Base-by-base conservation (phyloP, 2,888 invertebrate genomes). In the Coleophora flavipennella region DNA sequence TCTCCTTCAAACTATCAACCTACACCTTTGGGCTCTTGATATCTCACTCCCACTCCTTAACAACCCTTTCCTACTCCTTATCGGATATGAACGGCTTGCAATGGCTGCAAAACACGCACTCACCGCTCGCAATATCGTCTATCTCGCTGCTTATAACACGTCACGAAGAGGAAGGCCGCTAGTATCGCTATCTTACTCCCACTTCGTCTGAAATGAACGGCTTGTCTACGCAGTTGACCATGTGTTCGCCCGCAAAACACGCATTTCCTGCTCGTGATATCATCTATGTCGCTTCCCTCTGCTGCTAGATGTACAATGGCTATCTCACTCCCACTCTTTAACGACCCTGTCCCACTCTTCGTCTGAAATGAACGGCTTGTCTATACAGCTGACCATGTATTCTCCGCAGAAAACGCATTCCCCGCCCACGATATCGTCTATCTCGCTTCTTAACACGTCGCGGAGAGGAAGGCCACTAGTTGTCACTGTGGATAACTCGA, bases 381-480 rank as follows among this genome's bases (percentile, higher is more conserved):
- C 96, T 41, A 97, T 94, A 33, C 93, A 91, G 49, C 92, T 91
- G 58, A 97, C 96, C 92, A 97, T 95, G 56, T 91, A 87, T 51
- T 96, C 93, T 2, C 98, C 97, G 67, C 98, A 98, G 78, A 92
- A 96, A 4, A 96, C 85, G 69, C 98, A 98, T 75, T 98, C 97
- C 0, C 91, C 89, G 1, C 97, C 97, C 1, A 97, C 86, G 2
- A 97, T 89, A 57, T 94, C 93, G 71, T 97, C 97, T 28, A 97
- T 89, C 55, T 96, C 93, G 32, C 89, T 87, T 73, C 93, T 91
- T 1, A 94, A 75, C 45, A 90, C 86, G 46, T 92, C 92, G 34
- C 89, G 83, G 0, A 86, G 80, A 68, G 85, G 61, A 74, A 89
- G 44, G 55, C 85, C 49, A 85, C 50, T 70, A 1, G 73, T 59